Evolutionary conservation across 2,113 vertebrate species (phyloP), one percentile per base, ranked within the genome.

Genomic region (Gobiocypris rarus): DNA sequence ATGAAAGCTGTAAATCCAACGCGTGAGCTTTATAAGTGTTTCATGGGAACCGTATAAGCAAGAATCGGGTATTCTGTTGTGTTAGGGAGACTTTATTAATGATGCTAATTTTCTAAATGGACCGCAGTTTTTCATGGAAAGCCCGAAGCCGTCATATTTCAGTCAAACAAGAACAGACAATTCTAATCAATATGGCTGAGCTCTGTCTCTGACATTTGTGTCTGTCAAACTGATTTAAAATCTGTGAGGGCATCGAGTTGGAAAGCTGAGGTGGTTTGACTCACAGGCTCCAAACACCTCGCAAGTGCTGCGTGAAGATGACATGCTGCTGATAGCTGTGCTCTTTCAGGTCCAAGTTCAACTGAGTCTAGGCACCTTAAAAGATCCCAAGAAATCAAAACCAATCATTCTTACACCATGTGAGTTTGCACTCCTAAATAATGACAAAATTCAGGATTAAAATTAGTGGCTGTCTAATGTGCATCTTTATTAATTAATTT

Each of bases 1-100:
- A 88, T 89, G 87, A 86, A 89, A 85, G 80, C 80, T 83, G 83
- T 88, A 88, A 86, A 88, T 88, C 84, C 87, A 78, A 85, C 38
- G 58, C 43, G 3, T 13, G 56, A 34, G 38, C 70, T 84, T 87
- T 87, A 79, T 76, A 81, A 76, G 81, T 58, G 69, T 81, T 81
- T 81, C 84, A 71, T 74, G 69, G 59, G 84, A 74, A 81, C 75
- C 26, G 24, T 54, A 83, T 61, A 87, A 82, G 77, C 63, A 71
- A 56, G 74, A 65, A 63, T 38, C 9, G 24, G 78, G 17, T 56
- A 81, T 85, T 22, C 69, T 61, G 52, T 75, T 52, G 54, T 63
- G 54, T 75, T 41, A 2, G n/a, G 5, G 81, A 19, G 54, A 73
- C 84, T 77, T 81, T 76, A 85, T 70, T 74, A 63, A 50, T 28